These are phyloP conservation scores for Papilio glaucus DNA, from an alignment of 1,140 invertebrate species.

Conservation along the genomic window DNA sequence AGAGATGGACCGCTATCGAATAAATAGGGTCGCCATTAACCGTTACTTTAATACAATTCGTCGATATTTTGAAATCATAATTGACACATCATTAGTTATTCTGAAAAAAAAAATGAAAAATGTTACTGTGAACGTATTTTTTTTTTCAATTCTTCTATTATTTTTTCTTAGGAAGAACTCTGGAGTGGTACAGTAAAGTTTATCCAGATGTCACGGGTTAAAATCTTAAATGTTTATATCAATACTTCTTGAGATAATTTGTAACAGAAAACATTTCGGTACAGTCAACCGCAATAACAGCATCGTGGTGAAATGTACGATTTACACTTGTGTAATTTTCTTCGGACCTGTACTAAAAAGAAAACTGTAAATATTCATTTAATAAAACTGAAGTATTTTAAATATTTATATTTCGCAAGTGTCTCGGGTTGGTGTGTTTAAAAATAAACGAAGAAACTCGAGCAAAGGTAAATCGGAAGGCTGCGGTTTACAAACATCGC, in stretches of 20 bases:
- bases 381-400: slow-evolving; percentile 18
- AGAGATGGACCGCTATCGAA: slow-evolving; percentile 55
- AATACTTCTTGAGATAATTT: too few species aligned
- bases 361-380: not conserved
- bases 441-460: slow-evolving; percentile 34
- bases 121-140: not conserved
- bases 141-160: too few species aligned
- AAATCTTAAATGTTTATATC: too few species aligned
- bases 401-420: slow-evolving; percentile 25
- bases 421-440: slow-evolving; percentile 23
- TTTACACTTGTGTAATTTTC: not conserved
- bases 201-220: too few species aligned
- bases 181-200: too few species aligned
- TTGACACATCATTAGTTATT: not conserved
- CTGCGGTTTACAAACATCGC: slow-evolving; percentile 29
- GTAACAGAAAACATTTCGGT: too few species aligned
- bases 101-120: not conserved
- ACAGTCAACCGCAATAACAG: not conserved
- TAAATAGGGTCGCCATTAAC: slow-evolving; percentile 38
- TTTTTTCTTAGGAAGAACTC: too few species aligned
- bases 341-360: not conserved
- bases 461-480: slow-evolving; percentile 30
- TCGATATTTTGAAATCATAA: slow-evolving; percentile 13
- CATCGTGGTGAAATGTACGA: not conserved
- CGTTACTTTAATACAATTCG: slow-evolving; percentile 18